A percentile compares a stretch with the other conserved stretches of the same genome.
Conservation (phyloP, 2,888 invertebrate species). For the Amphipyra berbera region DNA sequence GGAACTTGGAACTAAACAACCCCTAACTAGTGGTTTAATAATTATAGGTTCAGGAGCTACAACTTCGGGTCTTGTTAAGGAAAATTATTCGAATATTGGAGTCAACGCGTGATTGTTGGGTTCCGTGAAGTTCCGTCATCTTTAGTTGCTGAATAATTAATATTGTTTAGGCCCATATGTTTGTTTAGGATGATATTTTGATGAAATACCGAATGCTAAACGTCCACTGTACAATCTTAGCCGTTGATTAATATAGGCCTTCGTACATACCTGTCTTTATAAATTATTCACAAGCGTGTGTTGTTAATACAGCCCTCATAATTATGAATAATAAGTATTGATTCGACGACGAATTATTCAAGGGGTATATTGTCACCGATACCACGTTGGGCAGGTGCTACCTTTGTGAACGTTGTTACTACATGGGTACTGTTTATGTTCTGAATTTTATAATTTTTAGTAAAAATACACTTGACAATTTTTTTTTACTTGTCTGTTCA, state of each 20-base stretch:
- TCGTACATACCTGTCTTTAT: slow-evolving; percentile 57
- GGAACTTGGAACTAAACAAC: slow-evolving; percentile 42
- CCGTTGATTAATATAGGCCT: slow-evolving; percentile 75
- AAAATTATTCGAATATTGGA: slow-evolving; percentile 59
- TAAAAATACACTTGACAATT: no score
- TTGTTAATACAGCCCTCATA: slow-evolving; percentile 20
- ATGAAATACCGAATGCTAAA: slow-evolving; percentile 67
- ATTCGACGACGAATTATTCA: slow-evolving; percentile 23
- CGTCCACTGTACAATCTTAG: slow-evolving; percentile 66
- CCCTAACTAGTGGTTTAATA: slow-evolving; percentile 53
- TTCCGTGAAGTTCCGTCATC: slow-evolving; percentile 70
- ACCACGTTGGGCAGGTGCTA: background rate
- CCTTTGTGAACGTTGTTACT: background rate
- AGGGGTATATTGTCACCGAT: slow-evolving; percentile 3
- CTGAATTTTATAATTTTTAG: background rate
- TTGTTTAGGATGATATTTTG: slow-evolving; percentile 83
- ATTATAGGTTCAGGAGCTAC: slow-evolving; percentile 48
- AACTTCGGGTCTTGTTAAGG: slow-evolving; percentile 50
- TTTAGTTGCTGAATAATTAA: slow-evolving; percentile 77
- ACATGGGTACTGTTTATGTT: no score
- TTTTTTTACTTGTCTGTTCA: no score
- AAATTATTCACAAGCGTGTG: slow-evolving; percentile 59
- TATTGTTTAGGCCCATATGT: slow-evolving; percentile 75
- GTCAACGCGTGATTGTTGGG: slow-evolving; percentile 64
- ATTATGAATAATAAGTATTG: slow-evolving; percentile 40